phyloP scores from a whole-genome alignment of 1,140 invertebrate genomes.

The Danaus melanippus region DNA sequence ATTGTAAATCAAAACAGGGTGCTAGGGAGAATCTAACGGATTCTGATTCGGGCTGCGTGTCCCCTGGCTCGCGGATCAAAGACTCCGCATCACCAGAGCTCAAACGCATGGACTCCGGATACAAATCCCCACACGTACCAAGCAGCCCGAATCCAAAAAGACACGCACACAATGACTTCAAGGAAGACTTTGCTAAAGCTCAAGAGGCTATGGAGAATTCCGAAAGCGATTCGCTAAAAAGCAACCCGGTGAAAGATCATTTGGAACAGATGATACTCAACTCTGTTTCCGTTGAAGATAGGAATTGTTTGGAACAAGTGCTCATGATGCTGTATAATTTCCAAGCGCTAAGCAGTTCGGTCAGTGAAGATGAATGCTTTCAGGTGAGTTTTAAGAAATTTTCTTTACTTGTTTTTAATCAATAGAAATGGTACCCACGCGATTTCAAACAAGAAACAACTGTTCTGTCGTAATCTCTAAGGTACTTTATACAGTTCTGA shows the following conservation, averaged over 20 bases:
- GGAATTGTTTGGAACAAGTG: slow-evolving; percentile 73
- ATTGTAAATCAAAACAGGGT: slow-evolving; percentile 36
- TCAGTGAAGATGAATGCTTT: slow-evolving; percentile 68
- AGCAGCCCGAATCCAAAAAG: slow-evolving; percentile 57
- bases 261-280: slow-evolving; percentile 65
- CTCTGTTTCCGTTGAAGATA: slow-evolving; percentile 70
- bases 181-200: slow-evolving; percentile 61
- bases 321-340: slow-evolving; percentile 73
- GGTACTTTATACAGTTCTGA: too few relatives aligned
- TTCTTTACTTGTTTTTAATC: neutral
- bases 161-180: slow-evolving; percentile 57
- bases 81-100: slow-evolving; percentile 69
- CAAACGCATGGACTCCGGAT: slow-evolving; percentile 69
- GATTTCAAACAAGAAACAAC: too few relatives aligned
- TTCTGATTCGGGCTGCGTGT: slow-evolving; percentile 70
- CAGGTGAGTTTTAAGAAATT: slow-evolving; percentile 34
- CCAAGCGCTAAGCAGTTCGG: slow-evolving; percentile 69
- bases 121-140: slow-evolving; percentile 65
- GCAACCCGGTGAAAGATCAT: slow-evolving; percentile 62
- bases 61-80: slow-evolving; percentile 67
- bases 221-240: slow-evolving; percentile 59
- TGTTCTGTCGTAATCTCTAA: too few relatives aligned
- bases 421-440: too few relatives aligned
- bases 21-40: slow-evolving; percentile 68
- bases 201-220: slow-evolving; percentile 60